Conservation (phyloP, 2,113 vertebrate species). For the Leucosticte australis region DNA sequence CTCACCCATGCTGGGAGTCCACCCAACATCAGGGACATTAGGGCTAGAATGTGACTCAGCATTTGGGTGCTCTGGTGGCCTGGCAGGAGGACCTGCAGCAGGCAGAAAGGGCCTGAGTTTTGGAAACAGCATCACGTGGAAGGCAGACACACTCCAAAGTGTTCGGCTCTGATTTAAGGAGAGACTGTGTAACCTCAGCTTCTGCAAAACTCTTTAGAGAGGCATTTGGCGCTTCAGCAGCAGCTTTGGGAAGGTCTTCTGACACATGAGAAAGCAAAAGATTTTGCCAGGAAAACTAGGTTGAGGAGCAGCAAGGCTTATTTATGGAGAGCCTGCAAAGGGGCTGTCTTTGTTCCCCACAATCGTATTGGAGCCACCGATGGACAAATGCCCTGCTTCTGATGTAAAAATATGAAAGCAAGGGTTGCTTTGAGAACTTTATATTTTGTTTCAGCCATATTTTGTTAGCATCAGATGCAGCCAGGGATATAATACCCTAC, state of each 20-base stretch:
- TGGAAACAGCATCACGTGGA: neutral
- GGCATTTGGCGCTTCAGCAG: neutral
- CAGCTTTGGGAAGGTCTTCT: slow-evolving; percentile 30
- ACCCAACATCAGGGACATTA: neutral
- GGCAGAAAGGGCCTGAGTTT: neutral
- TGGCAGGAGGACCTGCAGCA: neutral
- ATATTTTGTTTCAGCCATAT: slow-evolving; percentile 1
- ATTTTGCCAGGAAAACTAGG: slow-evolving; percentile 26
- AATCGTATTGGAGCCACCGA: neutral
- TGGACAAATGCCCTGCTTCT: slow-evolving; percentile 30
- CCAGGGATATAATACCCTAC: neutral
- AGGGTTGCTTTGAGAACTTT: neutral
- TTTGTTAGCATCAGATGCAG: slow-evolving; percentile 3
- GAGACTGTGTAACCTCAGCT: neutral
- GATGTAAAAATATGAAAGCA: neutral
- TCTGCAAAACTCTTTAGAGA: slow-evolving; percentile 36
- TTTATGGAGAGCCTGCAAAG: neutral
- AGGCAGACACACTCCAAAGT: neutral
- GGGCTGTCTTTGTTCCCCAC: neutral
- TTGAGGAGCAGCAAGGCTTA: neutral
- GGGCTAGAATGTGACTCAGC: neutral
- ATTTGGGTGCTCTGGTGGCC: neutral
- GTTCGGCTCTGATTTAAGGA: neutral
- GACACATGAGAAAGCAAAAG: slow-evolving; percentile 20
- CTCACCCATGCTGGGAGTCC: neutral